A percentile compares a stretch with the other conserved stretches of the same genome.
Conservation (phyloP, 2,113 vertebrate genomes). For the Dasyornis broadbenti region DNA sequence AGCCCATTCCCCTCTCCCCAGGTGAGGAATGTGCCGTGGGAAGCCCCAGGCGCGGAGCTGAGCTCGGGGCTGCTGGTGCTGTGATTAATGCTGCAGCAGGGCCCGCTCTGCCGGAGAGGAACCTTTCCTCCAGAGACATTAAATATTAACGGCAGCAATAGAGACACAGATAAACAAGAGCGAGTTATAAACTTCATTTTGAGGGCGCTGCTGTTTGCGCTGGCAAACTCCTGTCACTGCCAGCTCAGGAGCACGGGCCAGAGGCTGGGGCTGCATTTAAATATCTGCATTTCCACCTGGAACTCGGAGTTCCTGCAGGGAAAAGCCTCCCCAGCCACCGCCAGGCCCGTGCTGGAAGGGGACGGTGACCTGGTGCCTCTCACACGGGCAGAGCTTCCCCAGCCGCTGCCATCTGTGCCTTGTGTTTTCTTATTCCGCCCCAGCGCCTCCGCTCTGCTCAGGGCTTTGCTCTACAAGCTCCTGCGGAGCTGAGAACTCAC, state of each 20-base stretch:
- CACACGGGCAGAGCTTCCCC: background rate
- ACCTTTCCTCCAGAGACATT: slow-evolving; percentile 54
- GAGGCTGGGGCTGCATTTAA: background rate
- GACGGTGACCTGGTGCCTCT: background rate
- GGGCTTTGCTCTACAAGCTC: background rate
- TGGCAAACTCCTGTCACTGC: background rate
- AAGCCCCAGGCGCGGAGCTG: background rate
- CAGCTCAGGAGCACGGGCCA: background rate
- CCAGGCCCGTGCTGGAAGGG: background rate
- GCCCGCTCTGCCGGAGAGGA: slow-evolving; percentile 9
- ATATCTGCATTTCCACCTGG: background rate
- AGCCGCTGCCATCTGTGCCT: background rate
- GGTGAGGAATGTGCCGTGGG: background rate
- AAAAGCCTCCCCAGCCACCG: rapidly evolving
- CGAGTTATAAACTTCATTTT: slow-evolving; percentile 49
- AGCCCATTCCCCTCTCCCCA: background rate
- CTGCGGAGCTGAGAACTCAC: background rate
- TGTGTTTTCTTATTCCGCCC: background rate
- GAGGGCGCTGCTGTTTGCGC: slow-evolving; percentile 8
- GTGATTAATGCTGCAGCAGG: slow-evolving; percentile 36
- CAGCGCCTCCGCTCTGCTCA: background rate
- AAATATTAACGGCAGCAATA: slow-evolving; percentile 68
- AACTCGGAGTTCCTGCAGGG: background rate
- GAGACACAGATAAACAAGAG: slow-evolving; percentile 65
- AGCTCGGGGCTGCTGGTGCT: background rate